Percentiles rank a stretch among this genome's conserved stretches.
Conservation (phyloP, 2,113 vertebrate species). For the Oncorhynchus masou region DNA sequence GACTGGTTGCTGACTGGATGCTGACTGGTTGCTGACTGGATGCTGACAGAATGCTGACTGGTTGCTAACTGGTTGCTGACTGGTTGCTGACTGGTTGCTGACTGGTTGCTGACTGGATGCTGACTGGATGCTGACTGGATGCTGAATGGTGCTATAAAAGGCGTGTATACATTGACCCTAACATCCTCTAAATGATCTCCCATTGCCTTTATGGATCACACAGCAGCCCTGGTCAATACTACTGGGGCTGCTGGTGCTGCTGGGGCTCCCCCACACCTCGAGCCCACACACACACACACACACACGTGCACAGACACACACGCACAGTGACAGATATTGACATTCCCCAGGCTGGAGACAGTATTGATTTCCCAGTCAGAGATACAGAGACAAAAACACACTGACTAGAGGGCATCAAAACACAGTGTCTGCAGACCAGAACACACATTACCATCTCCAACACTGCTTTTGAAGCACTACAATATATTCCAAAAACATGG, state of each 20-base stretch:
- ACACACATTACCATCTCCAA: constrained; percentile 18
- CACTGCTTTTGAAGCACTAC: constrained; percentile 5
- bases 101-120: too few relatives aligned
- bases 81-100: too few relatives aligned
- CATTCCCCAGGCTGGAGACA: constrained; percentile 53
- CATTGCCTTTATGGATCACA: constrained; percentile 18
- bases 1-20: too few relatives aligned
- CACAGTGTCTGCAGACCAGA: constrained; percentile 2
- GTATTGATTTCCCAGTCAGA: constrained; percentile 64
- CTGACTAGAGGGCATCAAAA: constrained; percentile 20
- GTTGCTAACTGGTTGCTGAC: too few relatives aligned
- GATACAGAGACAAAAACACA: constrained; percentile 39
- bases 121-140: too few relatives aligned
- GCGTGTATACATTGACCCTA: constrained; percentile 8
- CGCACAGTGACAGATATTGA: constrained; percentile 67
- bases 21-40: too few relatives aligned
- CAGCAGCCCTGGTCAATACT: background rate
- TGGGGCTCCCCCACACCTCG: too few relatives aligned
- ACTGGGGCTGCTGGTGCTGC: too few relatives aligned
- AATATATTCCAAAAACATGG: background rate
- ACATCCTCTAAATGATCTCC: constrained; percentile 23
- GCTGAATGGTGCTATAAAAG: background rate
- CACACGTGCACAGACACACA: background rate
- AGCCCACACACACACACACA: too few relatives aligned
- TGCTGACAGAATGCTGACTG: too few relatives aligned